phyloP scores from a whole-genome alignment of 2,888 invertebrate genomes.

The Limnephilus rhombicus region DNA sequence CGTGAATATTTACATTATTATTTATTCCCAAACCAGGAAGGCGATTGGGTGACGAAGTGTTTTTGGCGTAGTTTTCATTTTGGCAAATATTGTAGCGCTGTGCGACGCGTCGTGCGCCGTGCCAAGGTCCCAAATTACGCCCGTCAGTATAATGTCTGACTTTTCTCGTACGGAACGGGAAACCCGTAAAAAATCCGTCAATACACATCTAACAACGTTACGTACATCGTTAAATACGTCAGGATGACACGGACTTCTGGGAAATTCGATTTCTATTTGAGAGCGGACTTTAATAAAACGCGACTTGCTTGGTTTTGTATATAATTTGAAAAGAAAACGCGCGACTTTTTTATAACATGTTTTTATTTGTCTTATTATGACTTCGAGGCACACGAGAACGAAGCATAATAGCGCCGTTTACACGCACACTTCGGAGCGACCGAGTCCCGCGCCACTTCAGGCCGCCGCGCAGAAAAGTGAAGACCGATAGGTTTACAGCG shows the following conservation, averaged over 20 bases:
- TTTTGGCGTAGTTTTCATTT: background rate
- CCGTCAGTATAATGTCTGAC: background rate
- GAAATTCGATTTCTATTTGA: slow-evolving; percentile 27
- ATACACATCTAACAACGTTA: background rate
- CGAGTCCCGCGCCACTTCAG: too few species aligned
- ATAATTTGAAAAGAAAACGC: background rate
- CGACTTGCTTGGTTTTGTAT: background rate
- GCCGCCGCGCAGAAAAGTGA: too few species aligned
- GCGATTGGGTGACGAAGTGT: background rate
- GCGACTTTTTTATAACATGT: background rate
- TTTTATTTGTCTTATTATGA: background rate
- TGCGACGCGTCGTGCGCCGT: background rate
- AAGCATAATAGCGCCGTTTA: too few species aligned
- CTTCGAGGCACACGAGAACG: background rate
- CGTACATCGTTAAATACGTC: slow-evolving; percentile 16
- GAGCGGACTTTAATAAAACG: background rate
- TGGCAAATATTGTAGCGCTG: background rate
- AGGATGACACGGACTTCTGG: slow-evolving; percentile 29
- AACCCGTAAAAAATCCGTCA: background rate
- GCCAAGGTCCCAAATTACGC: background rate
- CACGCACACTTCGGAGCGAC: too few species aligned
- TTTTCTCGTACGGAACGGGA: background rate
- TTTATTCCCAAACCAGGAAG: slow-evolving; percentile 13
- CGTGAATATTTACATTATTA: background rate
- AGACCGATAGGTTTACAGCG: too few species aligned